Percentiles rank a stretch among this genome's conserved stretches.
Conservation (phyloP, 2,113 vertebrate species). For the Pseudorasbora parva region DNA sequence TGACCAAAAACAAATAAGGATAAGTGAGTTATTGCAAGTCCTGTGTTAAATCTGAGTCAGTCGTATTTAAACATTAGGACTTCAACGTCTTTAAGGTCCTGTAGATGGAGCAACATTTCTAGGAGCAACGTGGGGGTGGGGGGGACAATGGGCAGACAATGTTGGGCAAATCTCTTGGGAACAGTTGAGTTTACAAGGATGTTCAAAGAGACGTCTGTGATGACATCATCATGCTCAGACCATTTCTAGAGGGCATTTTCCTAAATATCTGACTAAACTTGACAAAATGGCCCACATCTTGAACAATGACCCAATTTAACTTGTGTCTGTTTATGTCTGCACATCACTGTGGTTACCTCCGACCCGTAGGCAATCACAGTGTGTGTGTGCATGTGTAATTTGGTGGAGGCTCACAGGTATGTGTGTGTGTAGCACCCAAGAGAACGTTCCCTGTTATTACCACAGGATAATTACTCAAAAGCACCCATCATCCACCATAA, state of each 20-base stretch:
- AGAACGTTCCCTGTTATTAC: slow-evolving; percentile 54
- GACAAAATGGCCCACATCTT: background rate
- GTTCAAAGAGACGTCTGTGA: slow-evolving; percentile 7
- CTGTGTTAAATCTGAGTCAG: background rate
- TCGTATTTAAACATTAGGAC: slow-evolving; percentile 1
- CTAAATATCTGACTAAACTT: slow-evolving; percentile 37
- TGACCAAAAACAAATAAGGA: slow-evolving; percentile 14
- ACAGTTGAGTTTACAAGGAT: background rate
- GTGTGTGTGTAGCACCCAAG: slow-evolving; percentile 24
- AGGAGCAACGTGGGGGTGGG: background rate
- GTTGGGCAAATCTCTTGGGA: background rate
- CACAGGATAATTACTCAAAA: slow-evolving; percentile 46
- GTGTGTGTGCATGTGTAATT: slow-evolving; percentile 40
- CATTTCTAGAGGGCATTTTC: slow-evolving; percentile 25
- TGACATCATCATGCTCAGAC: background rate
- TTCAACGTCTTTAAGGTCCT: background rate
- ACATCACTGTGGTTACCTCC: slow-evolving; percentile 41
- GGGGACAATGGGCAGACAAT: too few species aligned
- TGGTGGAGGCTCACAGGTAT: background rate
- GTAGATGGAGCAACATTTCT: background rate
- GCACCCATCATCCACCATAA: slow-evolving; percentile 40
- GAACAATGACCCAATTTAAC: slow-evolving; percentile 22
- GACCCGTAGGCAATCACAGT: slow-evolving; percentile 11
- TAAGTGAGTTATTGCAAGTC: slow-evolving; percentile 20
- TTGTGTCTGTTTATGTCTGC: slow-evolving; percentile 40